A percentile compares a stretch with the other conserved stretches of the same genome.
phyloP scores from a whole-genome alignment of 2,888 invertebrate genomes.

The Ectropis crepuscularia region DNA sequence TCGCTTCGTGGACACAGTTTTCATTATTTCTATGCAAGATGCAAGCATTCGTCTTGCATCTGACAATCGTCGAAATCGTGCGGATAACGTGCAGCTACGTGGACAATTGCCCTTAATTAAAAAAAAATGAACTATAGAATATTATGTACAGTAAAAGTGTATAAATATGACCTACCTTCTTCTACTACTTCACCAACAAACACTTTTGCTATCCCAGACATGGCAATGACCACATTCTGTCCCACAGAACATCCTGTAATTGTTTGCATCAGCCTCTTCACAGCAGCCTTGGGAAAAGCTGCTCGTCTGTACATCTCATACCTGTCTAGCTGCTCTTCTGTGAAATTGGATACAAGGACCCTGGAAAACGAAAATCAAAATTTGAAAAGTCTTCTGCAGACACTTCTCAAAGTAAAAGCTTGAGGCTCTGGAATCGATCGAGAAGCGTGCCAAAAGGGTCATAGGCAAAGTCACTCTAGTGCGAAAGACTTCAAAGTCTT shows the following conservation, averaged over 20 bases:
- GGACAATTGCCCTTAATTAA: too few relatives aligned
- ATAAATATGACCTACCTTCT: slow-evolving; percentile 89
- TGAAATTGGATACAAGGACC: slow-evolving; percentile 98
- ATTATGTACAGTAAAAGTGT: neutral
- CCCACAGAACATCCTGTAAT: slow-evolving; percentile 98
- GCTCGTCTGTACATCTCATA: slow-evolving; percentile 99
- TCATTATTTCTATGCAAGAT: too few relatives aligned
- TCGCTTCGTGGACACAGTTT: too few relatives aligned
- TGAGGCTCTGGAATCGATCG: too few relatives aligned
- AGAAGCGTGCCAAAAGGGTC: too few relatives aligned
- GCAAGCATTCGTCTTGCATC: too few relatives aligned
- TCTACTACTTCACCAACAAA: slow-evolving; percentile 99
- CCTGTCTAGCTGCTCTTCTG: slow-evolving; percentile 98
- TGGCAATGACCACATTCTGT: slow-evolving; percentile 99
- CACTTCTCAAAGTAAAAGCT: neutral
- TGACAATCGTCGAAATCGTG: too few relatives aligned
- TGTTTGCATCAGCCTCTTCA: slow-evolving; percentile 98
- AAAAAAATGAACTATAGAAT: too few relatives aligned
- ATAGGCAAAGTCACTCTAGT: too few relatives aligned
- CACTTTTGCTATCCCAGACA: slow-evolving; percentile 99
- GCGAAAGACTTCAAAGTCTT: too few relatives aligned
- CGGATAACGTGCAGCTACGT: too few relatives aligned
- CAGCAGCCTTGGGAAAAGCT: slow-evolving; percentile 98
- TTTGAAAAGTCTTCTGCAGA: neutral
- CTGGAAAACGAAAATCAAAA: slow-evolving; percentile 79